Conservation (phyloP, 2,113 vertebrate genomes). For the Bagarius yarrelli region DNA sequence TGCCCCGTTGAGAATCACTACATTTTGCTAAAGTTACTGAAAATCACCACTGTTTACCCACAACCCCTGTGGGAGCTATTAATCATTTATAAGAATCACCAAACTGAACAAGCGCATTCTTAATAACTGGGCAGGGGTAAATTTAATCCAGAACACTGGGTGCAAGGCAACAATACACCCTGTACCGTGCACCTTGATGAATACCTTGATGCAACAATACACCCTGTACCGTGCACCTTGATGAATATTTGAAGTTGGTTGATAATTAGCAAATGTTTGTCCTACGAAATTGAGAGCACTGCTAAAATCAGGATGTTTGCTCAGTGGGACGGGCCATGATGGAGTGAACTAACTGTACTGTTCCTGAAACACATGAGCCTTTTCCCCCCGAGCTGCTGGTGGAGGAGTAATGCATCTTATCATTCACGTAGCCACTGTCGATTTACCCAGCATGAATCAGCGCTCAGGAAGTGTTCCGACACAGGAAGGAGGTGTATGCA, state of each 20-base stretch:
- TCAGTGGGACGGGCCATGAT: background rate
- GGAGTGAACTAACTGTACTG: background rate
- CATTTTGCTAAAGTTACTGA: too few relatives aligned
- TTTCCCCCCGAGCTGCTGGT: background rate
- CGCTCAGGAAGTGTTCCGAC: conserved; percentile 7
- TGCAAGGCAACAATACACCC: background rate
- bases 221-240: background rate
- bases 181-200: background rate
- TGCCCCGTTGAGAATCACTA: too few relatives aligned
- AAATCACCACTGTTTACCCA: background rate
- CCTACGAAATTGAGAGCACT: background rate
- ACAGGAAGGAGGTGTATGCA: background rate
- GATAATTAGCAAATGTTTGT: conserved; percentile 14
- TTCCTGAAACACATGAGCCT: background rate
- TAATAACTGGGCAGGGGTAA: background rate
- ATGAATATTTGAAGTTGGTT: conserved; percentile 13
- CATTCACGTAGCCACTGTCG: conserved; percentile 22
- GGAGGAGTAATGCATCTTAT: conserved; percentile 15
- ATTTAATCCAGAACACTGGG: background rate
- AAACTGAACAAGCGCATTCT: background rate
- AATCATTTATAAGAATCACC: background rate
- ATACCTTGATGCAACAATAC: background rate
- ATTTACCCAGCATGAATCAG: conserved; percentile 40
- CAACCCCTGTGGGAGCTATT: background rate
- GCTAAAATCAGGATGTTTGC: conserved; percentile 19